phyloP scores from a whole-genome alignment of 1,140 invertebrate genomes.

The Caenorhabditis tropicalis region DNA sequence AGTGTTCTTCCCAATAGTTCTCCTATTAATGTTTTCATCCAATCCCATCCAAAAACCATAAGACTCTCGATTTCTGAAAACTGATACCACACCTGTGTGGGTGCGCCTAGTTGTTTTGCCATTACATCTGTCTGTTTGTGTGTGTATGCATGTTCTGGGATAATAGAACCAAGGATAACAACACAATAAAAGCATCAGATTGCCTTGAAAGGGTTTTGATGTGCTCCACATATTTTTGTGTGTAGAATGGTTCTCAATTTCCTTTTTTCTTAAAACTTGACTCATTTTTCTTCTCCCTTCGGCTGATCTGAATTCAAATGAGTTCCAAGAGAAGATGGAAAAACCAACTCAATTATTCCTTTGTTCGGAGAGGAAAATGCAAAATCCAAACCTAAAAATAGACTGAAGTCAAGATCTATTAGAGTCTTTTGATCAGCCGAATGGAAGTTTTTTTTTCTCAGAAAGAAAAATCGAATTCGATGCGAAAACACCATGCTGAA shows the following conservation, averaged over 20 bases:
- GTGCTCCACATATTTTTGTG: neutral
- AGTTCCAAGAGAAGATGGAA: neutral
- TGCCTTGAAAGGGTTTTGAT: neutral
- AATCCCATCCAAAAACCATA: neutral
- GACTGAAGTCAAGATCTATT: neutral
- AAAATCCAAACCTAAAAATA: too few relatives aligned
- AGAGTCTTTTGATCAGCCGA: too few relatives aligned
- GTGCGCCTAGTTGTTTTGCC: neutral
- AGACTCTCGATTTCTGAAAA: conserved; percentile 19
- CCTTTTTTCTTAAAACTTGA: neutral
- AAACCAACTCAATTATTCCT: neutral
- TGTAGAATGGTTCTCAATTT: neutral
- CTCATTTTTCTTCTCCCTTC: neutral
- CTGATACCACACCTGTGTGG: neutral
- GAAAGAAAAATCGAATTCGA: too few relatives aligned
- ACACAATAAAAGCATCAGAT: conserved; percentile 30
- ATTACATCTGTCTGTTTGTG: neutral
- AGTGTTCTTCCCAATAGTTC: too few relatives aligned
- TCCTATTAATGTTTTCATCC: neutral
- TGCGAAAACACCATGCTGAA: too few relatives aligned
- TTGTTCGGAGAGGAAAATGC: neutral
- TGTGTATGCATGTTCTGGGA: neutral
- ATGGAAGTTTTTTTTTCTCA: too few relatives aligned
- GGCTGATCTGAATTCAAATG: neutral
- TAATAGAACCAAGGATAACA: conserved; percentile 1